Evolutionary conservation across 2,888 invertebrate genomes (phyloP).

Genomic region (Diplazon laetatorius): DNA sequence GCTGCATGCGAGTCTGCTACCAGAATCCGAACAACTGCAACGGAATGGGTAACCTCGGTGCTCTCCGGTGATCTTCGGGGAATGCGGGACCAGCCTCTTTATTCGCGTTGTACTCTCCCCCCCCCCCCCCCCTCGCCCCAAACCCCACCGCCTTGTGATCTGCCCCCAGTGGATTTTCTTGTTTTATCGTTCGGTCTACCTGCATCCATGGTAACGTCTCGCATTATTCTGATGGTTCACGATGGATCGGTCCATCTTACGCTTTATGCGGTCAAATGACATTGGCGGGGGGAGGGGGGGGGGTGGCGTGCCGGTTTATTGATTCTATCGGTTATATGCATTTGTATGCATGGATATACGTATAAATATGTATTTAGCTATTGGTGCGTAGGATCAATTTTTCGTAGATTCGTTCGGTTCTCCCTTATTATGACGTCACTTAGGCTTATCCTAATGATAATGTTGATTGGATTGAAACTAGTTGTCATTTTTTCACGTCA

Average conservation of each 20-base stretch:
- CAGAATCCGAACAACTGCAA: conserved; percentile 1
- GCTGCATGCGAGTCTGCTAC: neutral
- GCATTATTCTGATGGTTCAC: conserved; percentile 15
- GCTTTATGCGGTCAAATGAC: neutral
- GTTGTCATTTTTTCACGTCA: no score
- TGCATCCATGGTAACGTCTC: conserved; percentile 47
- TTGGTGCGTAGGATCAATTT: no score
- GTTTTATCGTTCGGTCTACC: conserved; percentile 42
- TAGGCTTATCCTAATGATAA: no score
- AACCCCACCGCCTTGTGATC: conserved; percentile 50
- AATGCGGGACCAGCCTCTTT: conserved; percentile 79
- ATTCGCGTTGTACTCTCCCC: conserved; percentile 55
- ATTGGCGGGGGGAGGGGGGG: neutral
- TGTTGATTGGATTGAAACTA: no score
- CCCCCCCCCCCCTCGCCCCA: no score
- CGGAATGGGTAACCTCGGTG: conserved; percentile 27
- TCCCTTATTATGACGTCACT: no score
- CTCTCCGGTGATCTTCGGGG: conserved; percentile 68
- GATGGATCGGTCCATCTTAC: neutral
- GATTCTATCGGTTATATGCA: no score
- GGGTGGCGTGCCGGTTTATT: no score
- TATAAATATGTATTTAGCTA: no score
- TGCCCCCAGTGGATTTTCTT: conserved; percentile 32
- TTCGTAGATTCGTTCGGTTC: no score
- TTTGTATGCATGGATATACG: no score